Conservation (phyloP, 2,113 vertebrate species). For the Parus major region DNA sequence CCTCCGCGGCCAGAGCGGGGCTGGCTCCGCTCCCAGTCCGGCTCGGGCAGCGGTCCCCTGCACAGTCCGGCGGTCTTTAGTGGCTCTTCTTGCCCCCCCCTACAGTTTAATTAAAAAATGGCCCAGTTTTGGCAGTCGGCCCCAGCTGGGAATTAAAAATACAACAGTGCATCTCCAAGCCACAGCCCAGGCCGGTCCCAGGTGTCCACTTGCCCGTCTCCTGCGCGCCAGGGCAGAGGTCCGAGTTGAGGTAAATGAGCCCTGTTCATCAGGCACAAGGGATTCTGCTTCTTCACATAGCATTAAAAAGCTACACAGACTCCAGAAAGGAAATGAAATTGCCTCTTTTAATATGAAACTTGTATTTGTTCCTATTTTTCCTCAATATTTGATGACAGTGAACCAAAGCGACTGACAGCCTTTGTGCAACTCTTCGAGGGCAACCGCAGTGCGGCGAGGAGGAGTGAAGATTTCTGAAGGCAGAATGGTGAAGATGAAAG, state of each 20-base stretch:
- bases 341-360: conserved; percentile 32
- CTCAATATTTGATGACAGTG: not conserved
- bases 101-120: conserved; percentile 21
- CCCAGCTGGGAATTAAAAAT: not conserved
- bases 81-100: not conserved
- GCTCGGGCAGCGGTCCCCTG: not conserved
- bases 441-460: not conserved
- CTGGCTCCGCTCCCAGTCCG: not conserved
- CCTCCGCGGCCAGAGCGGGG: not conserved
- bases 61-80: not conserved
- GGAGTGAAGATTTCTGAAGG: not conserved
- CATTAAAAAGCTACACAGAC: not conserved
- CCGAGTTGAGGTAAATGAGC: not conserved
- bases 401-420: not conserved
- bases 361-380: not conserved
- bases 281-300: not conserved
- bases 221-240: not conserved
- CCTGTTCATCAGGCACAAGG: not conserved
- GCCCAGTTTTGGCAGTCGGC: not conserved
- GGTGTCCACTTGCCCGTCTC: not conserved
- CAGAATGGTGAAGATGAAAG: conserved; percentile 6
- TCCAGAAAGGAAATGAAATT: not conserved
- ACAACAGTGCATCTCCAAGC: not conserved
- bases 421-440: conserved; percentile 9
- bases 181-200: not conserved